Conservation (phyloP, 2,113 vertebrate species). For the Paralichthys olivaceus region DNA sequence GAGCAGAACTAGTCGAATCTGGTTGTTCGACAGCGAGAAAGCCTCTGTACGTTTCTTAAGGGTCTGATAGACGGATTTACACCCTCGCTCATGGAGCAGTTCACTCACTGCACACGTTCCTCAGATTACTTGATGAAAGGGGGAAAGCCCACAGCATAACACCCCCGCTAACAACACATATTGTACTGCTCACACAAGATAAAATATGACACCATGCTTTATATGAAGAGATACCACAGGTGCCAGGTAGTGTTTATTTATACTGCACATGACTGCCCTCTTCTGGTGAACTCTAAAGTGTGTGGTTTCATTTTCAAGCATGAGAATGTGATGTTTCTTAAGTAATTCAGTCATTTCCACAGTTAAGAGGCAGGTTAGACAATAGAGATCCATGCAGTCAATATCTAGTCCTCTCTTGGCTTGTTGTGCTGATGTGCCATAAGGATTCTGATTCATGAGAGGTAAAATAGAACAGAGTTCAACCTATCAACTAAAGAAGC, state of each 20-base stretch:
- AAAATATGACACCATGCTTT: neutral
- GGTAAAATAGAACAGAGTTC: neutral
- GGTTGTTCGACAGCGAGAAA: slow-evolving; percentile 19
- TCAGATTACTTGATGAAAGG: slow-evolving; percentile 47
- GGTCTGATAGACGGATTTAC: slow-evolving; percentile 57
- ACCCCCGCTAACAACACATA: neutral
- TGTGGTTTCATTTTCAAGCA: neutral
- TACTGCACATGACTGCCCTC: slow-evolving; percentile 71
- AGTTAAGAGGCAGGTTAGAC: neutral
- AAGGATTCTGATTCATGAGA: neutral
- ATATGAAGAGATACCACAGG: slow-evolving; percentile 2
- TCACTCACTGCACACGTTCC: slow-evolving; percentile 49
- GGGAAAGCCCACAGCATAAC: slow-evolving; percentile 14
- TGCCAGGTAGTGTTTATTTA: slow-evolving; percentile 26
- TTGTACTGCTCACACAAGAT: slow-evolving; percentile 1
- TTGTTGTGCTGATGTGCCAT: neutral
- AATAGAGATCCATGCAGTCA: neutral
- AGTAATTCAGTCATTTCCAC: neutral
- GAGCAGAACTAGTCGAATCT: slow-evolving; percentile 39
- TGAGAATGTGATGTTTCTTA: too few species aligned
- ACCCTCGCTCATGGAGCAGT: slow-evolving; percentile 52
- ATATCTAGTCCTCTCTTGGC: neutral
- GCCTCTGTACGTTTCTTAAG: slow-evolving; percentile 29
- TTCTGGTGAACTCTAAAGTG: slow-evolving; percentile 45
- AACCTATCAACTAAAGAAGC: too few species aligned